Evolutionary conservation across 2,888 invertebrate genomes (phyloP).

Genomic region (Phytoseiulus persimilis): DNA sequence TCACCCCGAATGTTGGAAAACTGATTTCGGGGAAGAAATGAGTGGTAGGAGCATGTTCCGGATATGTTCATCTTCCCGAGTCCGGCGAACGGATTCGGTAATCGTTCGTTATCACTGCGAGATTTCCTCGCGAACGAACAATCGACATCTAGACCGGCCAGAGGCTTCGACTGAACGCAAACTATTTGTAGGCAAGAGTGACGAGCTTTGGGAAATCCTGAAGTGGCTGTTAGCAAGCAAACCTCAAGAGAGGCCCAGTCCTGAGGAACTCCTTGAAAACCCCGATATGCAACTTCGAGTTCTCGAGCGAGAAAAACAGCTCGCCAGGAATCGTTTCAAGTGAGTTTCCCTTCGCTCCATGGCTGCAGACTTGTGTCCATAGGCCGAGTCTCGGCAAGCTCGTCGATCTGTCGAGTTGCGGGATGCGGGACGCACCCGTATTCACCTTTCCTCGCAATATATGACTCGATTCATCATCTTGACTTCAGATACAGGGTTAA

Average conservation of each 20-base stretch:
- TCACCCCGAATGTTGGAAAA: neutral
- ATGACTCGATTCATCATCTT: too few relatives aligned
- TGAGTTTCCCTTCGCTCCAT: neutral
- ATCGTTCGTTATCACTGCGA: too few relatives aligned
- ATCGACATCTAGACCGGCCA: too few relatives aligned
- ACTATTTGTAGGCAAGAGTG: neutral
- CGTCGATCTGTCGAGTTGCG: too few relatives aligned
- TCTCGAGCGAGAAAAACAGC: neutral
- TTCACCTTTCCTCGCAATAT: too few relatives aligned
- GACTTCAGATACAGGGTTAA: neutral
- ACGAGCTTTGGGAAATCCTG: neutral
- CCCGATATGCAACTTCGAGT: neutral
- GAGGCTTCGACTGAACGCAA: too few relatives aligned
- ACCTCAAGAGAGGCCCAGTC: neutral
- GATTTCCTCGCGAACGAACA: too few relatives aligned
- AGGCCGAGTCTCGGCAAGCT: too few relatives aligned
- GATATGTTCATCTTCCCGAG: too few relatives aligned
- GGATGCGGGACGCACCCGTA: too few relatives aligned
- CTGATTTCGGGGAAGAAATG: neutral
- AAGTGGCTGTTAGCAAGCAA: neutral
- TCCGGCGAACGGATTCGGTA: too few relatives aligned
- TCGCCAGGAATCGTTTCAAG: slow-evolving; percentile 31
- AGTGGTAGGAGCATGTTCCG: neutral
- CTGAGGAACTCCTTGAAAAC: neutral
- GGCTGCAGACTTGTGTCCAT: too few relatives aligned